These are phyloP conservation scores for Hylaeus volcanicus DNA, from an alignment of 1,140 invertebrate species.

Conservation along the genomic window DNA sequence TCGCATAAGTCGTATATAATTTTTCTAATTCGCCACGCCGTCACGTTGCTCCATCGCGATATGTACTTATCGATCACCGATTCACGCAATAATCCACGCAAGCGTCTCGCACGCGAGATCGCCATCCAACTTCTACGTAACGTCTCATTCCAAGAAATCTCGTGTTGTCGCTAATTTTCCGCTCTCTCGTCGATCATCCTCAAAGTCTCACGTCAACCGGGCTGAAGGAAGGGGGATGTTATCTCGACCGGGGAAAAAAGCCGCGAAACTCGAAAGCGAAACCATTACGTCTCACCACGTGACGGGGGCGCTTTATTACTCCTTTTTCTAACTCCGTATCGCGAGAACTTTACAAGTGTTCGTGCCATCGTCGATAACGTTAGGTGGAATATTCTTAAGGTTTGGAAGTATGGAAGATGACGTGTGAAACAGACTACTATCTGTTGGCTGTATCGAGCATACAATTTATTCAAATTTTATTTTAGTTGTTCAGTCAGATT, in stretches of 20 bases:
- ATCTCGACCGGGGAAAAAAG: not conserved
- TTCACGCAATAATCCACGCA: slow-evolving; percentile 26
- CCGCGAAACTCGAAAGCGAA: slow-evolving; percentile 21
- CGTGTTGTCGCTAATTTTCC: slow-evolving; percentile 41
- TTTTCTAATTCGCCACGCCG: not conserved
- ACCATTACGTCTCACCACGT: not conserved
- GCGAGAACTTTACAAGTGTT: not conserved
- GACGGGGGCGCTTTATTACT: not conserved
- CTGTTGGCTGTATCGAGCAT: too few relatives aligned
- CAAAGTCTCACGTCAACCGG: not conserved
- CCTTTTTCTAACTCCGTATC: not conserved
- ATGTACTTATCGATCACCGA: slow-evolving; percentile 29
- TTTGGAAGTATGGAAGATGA: not conserved
- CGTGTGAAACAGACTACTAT: not conserved
- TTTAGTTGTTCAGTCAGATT: too few relatives aligned
- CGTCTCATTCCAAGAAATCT: slow-evolving; percentile 36
- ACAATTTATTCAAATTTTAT: too few relatives aligned
- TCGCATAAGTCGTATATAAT: not conserved
- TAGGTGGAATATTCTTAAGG: not conserved
- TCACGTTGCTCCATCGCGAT: not conserved
- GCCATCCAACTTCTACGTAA: slow-evolving; percentile 28
- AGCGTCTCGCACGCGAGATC: slow-evolving; percentile 24
- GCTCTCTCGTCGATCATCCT: slow-evolving; percentile 47
- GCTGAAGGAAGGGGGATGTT: not conserved
- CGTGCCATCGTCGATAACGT: not conserved